Evolutionary conservation across 2,888 invertebrate genomes (phyloP).

Genomic region (Brachyopa scutellaris): DNA sequence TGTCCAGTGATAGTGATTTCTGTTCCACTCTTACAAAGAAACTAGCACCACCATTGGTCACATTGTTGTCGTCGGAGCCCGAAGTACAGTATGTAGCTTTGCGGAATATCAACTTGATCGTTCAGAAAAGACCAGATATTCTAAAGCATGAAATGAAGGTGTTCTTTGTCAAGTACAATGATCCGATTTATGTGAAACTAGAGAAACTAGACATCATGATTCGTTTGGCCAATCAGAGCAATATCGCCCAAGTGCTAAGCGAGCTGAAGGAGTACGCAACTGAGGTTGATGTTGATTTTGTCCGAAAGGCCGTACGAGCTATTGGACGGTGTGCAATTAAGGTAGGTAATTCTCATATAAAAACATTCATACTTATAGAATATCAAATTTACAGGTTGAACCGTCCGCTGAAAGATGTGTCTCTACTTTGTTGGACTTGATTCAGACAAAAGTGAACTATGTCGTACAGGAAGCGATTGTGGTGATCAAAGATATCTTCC

Average conservation of each 20-base stretch:
- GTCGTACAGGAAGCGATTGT: slow-evolving; percentile 99
- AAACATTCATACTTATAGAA: neutral
- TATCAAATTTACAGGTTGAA: slow-evolving; percentile 89
- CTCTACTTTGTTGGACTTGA: slow-evolving; percentile 97
- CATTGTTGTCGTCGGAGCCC: slow-evolving; percentile 97
- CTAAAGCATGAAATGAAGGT: slow-evolving; percentile 99
- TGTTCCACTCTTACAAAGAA: slow-evolving; percentile 97
- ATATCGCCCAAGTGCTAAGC: slow-evolving; percentile 98
- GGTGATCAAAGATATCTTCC: slow-evolving; percentile 98
- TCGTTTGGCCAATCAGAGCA: slow-evolving; percentile 97
- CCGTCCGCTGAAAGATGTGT: slow-evolving; percentile 99
- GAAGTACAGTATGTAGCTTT: slow-evolving; percentile 99
- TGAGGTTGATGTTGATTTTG: slow-evolving; percentile 99
- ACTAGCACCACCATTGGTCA: slow-evolving; percentile 98
- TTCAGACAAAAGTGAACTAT: slow-evolving; percentile 99
- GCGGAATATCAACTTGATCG: slow-evolving; percentile 98
- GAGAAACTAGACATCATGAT: slow-evolving; percentile 99
- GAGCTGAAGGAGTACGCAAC: slow-evolving; percentile 99
- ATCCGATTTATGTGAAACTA: slow-evolving; percentile 99
- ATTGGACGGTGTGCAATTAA: slow-evolving; percentile 99
- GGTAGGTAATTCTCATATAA: slow-evolving; percentile 79
- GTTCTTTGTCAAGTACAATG: slow-evolving; percentile 99
- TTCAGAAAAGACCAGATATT: slow-evolving; percentile 99
- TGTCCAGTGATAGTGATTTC: slow-evolving; percentile 96
- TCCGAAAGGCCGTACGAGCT: slow-evolving; percentile 98